phyloP scores from a whole-genome alignment of 2,888 invertebrate genomes.

The Malthinus seriepunctatus region DNA sequence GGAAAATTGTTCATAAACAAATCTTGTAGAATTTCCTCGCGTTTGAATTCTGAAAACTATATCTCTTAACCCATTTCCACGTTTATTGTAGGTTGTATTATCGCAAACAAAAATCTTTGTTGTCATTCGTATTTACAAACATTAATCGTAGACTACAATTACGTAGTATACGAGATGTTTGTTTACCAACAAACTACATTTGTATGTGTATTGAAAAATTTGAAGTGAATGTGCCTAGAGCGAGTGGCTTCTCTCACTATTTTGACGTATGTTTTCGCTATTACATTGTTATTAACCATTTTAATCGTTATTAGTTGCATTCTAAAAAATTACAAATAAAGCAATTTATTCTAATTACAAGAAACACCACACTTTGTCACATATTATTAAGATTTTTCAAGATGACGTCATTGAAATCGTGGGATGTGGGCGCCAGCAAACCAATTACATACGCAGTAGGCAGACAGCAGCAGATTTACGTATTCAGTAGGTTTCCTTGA shows the following conservation, averaged over 20 bases:
- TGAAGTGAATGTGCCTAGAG: too few species aligned
- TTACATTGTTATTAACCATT: too few species aligned
- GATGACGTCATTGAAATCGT: constrained; percentile 26
- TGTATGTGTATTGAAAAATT: too few species aligned
- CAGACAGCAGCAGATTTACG: constrained; percentile 28
- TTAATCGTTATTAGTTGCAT: background rate
- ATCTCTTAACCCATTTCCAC: too few species aligned
- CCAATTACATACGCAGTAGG: constrained; percentile 25
- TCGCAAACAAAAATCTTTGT: too few species aligned
- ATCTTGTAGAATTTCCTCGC: too few species aligned
- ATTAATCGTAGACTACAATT: constrained; percentile 14
- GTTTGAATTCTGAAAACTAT: too few species aligned
- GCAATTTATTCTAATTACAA: background rate
- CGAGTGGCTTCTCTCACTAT: too few species aligned
- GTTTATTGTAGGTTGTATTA: too few species aligned
- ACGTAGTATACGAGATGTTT: constrained; percentile 21
- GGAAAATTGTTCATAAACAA: too few species aligned
- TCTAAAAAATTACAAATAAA: background rate
- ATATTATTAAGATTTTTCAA: constrained; percentile 5
- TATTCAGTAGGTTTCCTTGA: constrained; percentile 28
- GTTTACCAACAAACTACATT: constrained; percentile 22
- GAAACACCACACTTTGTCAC: background rate
- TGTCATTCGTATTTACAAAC: constrained; percentile 27
- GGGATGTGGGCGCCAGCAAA: constrained; percentile 29
- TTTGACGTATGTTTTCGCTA: too few species aligned